These are phyloP conservation scores for Rhyacichthys aspro DNA, from an alignment of 2,797 vertebrate genomes.

Conservation along the genomic window DNA sequence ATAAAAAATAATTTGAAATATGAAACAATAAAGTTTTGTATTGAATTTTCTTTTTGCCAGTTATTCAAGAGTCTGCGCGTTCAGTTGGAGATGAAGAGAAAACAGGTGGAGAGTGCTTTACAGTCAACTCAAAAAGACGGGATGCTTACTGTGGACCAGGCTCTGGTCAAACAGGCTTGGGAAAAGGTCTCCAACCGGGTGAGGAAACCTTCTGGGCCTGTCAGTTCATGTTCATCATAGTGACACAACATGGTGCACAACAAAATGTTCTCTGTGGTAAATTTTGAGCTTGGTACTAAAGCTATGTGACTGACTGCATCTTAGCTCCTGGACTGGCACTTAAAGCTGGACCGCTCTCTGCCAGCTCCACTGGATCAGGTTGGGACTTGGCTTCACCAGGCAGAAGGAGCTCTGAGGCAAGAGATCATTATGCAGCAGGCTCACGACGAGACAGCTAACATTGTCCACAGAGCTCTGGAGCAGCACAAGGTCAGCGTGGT, in stretches of 20 bases:
- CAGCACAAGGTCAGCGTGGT: conserved; percentile 88
- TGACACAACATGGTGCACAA: too few relatives aligned
- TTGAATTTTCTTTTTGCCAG: conserved; percentile 67
- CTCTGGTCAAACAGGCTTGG: conserved; percentile 94
- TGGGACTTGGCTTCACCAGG: conserved; percentile 90
- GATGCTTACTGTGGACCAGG: conserved; percentile 95
- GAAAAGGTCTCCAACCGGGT: conserved; percentile 90
- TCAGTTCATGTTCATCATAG: background rate
- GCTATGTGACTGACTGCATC: conserved; percentile 16
- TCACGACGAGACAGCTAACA: conserved; percentile 88
- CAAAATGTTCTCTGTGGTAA: too few relatives aligned
- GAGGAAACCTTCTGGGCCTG: conserved; percentile 48
- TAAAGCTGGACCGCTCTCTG: conserved; percentile 90
- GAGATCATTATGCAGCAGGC: conserved; percentile 86
- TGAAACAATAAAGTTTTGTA: too few relatives aligned
- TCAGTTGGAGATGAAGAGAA: conserved; percentile 90
- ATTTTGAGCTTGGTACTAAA: too few relatives aligned
- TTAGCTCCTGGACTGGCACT: conserved; percentile 93
- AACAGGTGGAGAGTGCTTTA: conserved; percentile 84
- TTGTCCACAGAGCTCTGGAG: conserved; percentile 86
- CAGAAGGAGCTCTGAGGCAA: conserved; percentile 88
- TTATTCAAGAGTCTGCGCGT: conserved; percentile 88
- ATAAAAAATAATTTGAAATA: too few relatives aligned
- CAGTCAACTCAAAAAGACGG: conserved; percentile 92
- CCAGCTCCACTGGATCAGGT: conserved; percentile 90